Base-by-base conservation (phyloP, 2,888 invertebrate species). In the Nomada fucata region DNA sequence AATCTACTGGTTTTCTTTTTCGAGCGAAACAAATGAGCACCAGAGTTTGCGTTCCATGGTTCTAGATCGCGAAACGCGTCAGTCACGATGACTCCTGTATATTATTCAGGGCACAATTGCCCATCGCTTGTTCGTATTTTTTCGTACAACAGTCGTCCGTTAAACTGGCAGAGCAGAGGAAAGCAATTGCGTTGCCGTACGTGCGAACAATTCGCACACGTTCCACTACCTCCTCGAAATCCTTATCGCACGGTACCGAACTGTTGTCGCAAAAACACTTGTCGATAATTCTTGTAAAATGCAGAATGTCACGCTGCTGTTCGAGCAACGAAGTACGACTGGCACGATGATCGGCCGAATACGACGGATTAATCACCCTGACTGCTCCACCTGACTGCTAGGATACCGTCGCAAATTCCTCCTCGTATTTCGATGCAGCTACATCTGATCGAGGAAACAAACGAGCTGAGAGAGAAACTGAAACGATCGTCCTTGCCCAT, bases 401-500 rank as follows among this genome's bases (percentile, higher is more conserved):
- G 20, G 18, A 26, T 29, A 44, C 29, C 23, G 47, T 52, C 4
- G 44, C n/a, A 29, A 20, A 57, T 57, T 23, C 65, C 7, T 20
- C 65, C 42, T 57, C 20, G n/a, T 47, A 44, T 71, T 55, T 53
- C 61, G 57, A 52, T 57, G 42, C 57, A 63, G 50, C 15, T 42
- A 10, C 26, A 36, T 61, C 52, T 44, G 79, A 75, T 82, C 76
- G 63, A 72, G 82, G 69, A 82, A 82, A 82, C 82, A 82, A 76
- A 81, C 82, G 72, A 20, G 72, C 1, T 1, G 50, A 29, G 60
- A 52, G 64, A 70, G 78, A 68, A 78, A 83, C 64, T 70, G 74
- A 74, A 70, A 84, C 75, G 73, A 69, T 79, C 84, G 84, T 83
- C 83, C 84, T 84, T 84, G 84, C 73, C 79, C 76, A 75, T 86